Evolutionary conservation across 30 jellyfish, hydroid and myxozoan genomes (phyloP).

Genomic region (Hydractinia echinata): DNA sequence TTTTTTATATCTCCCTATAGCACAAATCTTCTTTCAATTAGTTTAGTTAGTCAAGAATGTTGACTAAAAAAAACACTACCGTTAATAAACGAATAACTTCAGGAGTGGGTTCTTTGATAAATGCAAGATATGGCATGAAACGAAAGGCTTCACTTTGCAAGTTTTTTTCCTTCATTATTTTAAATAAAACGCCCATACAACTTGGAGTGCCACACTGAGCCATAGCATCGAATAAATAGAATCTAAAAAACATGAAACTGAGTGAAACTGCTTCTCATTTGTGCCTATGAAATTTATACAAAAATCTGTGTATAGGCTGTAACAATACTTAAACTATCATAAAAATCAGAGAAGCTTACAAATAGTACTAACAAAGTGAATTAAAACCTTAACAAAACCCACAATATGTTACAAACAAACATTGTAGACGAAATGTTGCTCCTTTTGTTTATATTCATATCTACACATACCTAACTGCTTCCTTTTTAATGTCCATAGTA

Average conservation of each 20-base stretch:
- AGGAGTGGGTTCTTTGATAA: conserved; percentile 82
- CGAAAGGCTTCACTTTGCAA: conserved; percentile 38
- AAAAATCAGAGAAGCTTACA: too few relatives aligned
- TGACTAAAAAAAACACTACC: conserved; percentile 6
- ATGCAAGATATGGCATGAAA: conserved; percentile 57
- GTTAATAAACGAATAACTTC: conserved; percentile 27
- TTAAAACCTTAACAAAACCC: too few relatives aligned
- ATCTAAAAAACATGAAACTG: conserved; percentile 18
- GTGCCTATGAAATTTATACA: too few relatives aligned
- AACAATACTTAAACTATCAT: too few relatives aligned
- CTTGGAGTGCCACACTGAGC: conserved; percentile 90
- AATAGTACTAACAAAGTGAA: too few relatives aligned
- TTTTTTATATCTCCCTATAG: too few relatives aligned
- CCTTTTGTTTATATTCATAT: too few relatives aligned
- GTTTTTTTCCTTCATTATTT: conserved; percentile 23
- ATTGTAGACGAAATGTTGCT: too few relatives aligned
- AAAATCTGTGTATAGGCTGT: too few relatives aligned
- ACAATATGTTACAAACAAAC: too few relatives aligned
- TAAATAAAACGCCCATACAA: conserved; percentile 55
- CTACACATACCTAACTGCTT: conserved; percentile 23
- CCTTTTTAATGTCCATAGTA: conserved; percentile 16
- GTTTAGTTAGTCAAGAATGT: not conserved
- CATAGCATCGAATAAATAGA: conserved; percentile 76
- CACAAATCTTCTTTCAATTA: too few relatives aligned
- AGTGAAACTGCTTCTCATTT: not conserved